Evolutionary conservation across 2,888 invertebrate genomes (phyloP), one percentile per base, ranked within the genome.

Genomic region (Crepidodera aurea): DNA sequence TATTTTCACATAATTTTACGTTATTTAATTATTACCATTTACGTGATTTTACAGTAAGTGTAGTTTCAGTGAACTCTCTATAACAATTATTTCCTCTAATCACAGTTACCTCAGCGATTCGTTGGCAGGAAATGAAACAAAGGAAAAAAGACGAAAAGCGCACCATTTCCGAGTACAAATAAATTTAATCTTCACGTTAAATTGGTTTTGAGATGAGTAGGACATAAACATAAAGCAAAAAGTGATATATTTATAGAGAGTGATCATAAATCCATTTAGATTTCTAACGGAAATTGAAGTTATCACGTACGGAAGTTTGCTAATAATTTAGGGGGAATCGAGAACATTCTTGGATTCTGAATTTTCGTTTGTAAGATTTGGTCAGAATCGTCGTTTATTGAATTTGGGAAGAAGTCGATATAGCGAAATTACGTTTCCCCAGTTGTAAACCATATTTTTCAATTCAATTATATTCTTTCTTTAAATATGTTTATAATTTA

Each of bases 241-340:
- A 40, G 40, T 40, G 40, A 40, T 16, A 27, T 51, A 67, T 67
- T 67, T 64, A 64, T 64, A 57, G 25, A 50, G 42, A 42, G 27
- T 37, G 61, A 58, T 66, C 56, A 40, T 53, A 59, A 63, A 63
- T 65, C 63, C 65, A 65, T 65, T 65, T 63, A 51, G 64, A 63
- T 61, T 61, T 58, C 62, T 40, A 63, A 54, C 62, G 67, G 67
- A 67, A 67, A 67, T 67, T 67, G 67, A 61, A 67, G 63, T 65
- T 63, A 67, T 62, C 62, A 65, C 67, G 65, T 63, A 61, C 65
- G 65, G 63, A 65, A 67, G 56, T 67, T 65, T 54, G 56, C 50
- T 63, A 60, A 67, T 67, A 65, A 65, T 63, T 67, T 67, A 51
- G 15, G 51, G 46, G 58, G 56, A 58, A 62, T 65, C 60, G 59